Evolutionary conservation across 2,888 invertebrate genomes (phyloP).

Genomic region (Lottia gigantea): DNA sequence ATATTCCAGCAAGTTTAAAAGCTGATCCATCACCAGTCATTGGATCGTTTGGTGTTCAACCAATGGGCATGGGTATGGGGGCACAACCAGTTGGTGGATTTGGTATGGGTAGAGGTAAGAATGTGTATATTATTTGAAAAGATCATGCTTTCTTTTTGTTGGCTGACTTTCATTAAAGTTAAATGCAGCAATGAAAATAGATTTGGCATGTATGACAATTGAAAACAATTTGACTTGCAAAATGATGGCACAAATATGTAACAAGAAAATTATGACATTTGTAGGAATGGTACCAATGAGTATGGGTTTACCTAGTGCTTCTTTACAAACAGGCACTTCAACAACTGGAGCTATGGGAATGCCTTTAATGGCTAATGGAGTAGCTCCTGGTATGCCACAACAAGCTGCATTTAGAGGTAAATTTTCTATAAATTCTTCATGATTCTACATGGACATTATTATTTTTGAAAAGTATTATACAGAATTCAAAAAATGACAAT

Average conservation of each 20-base stretch:
- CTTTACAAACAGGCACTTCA: slow-evolving; percentile 42
- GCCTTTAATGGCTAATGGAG: slow-evolving; percentile 58
- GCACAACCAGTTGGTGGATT: slow-evolving; percentile 24
- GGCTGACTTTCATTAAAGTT: too few species aligned
- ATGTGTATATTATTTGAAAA: neutral
- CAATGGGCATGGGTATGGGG: slow-evolving; percentile 39
- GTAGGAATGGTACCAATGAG: slow-evolving; percentile 40
- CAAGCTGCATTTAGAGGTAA: slow-evolving; percentile 15
- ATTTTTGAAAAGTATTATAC: too few species aligned
- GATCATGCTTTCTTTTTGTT: too few species aligned
- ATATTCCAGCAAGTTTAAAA: slow-evolving; percentile 78
- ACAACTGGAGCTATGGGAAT: slow-evolving; percentile 47
- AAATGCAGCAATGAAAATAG: too few species aligned
- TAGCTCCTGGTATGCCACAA: slow-evolving; percentile 38
- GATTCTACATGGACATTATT: too few species aligned
- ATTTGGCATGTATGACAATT: too few species aligned
- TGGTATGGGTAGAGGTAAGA: slow-evolving; percentile 28
- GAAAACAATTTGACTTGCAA: too few species aligned
- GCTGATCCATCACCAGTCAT: slow-evolving; percentile 60
- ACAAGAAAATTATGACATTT: too few species aligned
- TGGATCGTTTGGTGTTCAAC: slow-evolving; percentile 51
- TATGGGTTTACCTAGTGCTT: slow-evolving; percentile 38
- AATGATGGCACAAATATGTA: too few species aligned
- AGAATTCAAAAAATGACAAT: too few species aligned
- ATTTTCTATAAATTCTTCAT: neutral